Percentiles rank a stretch among this genome's conserved stretches.
Evolutionary conservation across 2,113 vertebrate genomes (phyloP).

Genomic region (Dicaeum eximium): DNA sequence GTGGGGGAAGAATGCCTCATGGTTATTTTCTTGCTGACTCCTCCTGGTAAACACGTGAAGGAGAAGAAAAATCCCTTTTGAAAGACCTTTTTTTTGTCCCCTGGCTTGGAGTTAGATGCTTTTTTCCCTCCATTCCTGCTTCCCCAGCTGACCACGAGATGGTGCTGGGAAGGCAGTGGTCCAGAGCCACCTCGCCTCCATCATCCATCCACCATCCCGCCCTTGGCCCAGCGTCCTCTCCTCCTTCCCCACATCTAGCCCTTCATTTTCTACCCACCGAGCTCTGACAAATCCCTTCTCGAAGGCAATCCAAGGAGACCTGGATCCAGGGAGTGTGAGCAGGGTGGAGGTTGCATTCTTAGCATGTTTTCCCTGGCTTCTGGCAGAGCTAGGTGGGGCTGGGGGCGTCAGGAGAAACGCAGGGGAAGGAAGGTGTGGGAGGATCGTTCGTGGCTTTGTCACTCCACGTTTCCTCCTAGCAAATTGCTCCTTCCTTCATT

Average conservation of each 20-base stretch:
- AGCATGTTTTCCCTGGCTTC: background rate
- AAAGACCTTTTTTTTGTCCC: background rate
- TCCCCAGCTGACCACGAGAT: constrained; percentile 1
- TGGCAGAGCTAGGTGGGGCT: background rate
- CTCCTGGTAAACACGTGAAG: background rate
- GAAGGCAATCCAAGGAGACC: background rate
- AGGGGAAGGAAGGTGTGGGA: background rate
- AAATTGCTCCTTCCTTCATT: background rate
- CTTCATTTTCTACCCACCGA: background rate
- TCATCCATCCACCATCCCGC: background rate
- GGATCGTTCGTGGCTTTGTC: background rate
- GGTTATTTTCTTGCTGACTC: background rate
- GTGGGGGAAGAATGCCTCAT: background rate
- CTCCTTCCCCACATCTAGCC: background rate
- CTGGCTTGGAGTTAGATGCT: background rate
- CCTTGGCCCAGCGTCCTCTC: background rate
- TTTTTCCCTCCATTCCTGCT: background rate
- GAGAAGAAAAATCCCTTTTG: background rate
- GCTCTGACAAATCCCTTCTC: background rate
- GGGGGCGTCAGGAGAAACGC: background rate
- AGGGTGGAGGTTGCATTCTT: background rate
- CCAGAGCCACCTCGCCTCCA: background rate
- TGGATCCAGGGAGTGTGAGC: background rate
- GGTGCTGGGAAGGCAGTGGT: constrained; percentile 2
- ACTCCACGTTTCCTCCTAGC: background rate